Conservation (phyloP, 2,113 vertebrate species). For the Crotalus tigris region DNA sequence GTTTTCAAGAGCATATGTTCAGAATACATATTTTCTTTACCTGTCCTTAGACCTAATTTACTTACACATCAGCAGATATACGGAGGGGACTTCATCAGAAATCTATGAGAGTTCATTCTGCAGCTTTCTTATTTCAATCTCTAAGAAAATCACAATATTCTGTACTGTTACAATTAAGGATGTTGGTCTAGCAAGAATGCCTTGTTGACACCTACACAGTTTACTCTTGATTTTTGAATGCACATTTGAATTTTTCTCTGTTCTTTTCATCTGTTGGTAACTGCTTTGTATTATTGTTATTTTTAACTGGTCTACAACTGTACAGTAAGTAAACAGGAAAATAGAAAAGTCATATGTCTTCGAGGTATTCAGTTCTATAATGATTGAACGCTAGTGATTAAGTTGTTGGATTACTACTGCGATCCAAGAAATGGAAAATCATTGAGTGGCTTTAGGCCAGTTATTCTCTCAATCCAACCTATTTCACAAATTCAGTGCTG, state of each 20-base stretch:
- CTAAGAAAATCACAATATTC: neutral
- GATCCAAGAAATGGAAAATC: neutral
- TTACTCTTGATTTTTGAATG: neutral
- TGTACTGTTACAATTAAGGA: neutral
- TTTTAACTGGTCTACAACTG: neutral
- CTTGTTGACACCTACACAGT: neutral
- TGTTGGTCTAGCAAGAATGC: neutral
- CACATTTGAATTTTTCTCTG: neutral
- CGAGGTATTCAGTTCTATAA: neutral
- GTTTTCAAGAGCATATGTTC: neutral
- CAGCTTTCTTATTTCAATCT: neutral
- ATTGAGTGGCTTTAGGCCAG: neutral
- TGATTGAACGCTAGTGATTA: neutral
- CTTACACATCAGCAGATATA: neutral
- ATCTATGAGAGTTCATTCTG: neutral
- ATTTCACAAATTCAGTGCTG: neutral
- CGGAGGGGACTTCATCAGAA: neutral
- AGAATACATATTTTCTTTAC: neutral
- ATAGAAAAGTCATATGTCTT: neutral
- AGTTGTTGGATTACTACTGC: neutral
- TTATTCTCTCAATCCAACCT: neutral
- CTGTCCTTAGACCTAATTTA: neutral
- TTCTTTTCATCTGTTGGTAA: neutral
- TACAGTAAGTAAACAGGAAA: neutral
- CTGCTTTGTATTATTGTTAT: neutral